A percentile compares a stretch with the other conserved stretches of the same genome.
These are phyloP conservation scores for Lithophane semibrunnea DNA, from an alignment of 2,888 invertebrate species.

Conservation along the genomic window DNA sequence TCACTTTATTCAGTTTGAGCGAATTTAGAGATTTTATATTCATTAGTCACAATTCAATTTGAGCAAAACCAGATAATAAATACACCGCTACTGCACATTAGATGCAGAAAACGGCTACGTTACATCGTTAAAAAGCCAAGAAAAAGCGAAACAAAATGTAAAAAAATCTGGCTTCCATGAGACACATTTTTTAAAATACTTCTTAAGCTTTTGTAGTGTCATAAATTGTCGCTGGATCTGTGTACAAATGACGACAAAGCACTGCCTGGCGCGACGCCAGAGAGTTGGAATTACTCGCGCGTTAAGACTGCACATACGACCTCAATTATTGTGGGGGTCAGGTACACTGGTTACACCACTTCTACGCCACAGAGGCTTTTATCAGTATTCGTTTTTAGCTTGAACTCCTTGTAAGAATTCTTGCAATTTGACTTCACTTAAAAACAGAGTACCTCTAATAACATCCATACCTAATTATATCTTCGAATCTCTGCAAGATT, in stretches of 20 bases:
- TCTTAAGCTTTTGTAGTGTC: slow-evolving; percentile 51
- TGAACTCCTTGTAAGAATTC: neutral
- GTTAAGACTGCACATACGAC: slow-evolving; percentile 49
- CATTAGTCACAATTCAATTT: no score
- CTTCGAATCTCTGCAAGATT: neutral
- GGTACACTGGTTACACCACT: slow-evolving; percentile 31
- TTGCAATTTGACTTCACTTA: neutral
- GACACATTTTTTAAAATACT: slow-evolving; percentile 27
- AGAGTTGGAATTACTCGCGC: slow-evolving; percentile 37
- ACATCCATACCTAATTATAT: no score
- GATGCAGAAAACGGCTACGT: slow-evolving; percentile 1
- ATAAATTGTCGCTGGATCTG: slow-evolving; percentile 49
- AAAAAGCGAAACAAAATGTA: slow-evolving; percentile 10
- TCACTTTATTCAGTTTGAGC: no score
- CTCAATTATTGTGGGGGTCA: slow-evolving; percentile 36
- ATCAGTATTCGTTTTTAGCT: slow-evolving; percentile 2
- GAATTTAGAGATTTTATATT: neutral
- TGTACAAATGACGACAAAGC: slow-evolving; percentile 55
- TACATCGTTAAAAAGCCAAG: neutral
- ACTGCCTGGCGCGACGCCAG: slow-evolving; percentile 57
- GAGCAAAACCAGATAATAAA: neutral
- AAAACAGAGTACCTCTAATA: neutral
- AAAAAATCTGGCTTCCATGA: slow-evolving; percentile 21
- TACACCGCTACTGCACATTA: neutral
- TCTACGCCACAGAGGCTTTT: slow-evolving; percentile 3